Evolutionary conservation across 2,113 vertebrate genomes (phyloP).

Genomic region (Seriola rivoliana): DNA sequence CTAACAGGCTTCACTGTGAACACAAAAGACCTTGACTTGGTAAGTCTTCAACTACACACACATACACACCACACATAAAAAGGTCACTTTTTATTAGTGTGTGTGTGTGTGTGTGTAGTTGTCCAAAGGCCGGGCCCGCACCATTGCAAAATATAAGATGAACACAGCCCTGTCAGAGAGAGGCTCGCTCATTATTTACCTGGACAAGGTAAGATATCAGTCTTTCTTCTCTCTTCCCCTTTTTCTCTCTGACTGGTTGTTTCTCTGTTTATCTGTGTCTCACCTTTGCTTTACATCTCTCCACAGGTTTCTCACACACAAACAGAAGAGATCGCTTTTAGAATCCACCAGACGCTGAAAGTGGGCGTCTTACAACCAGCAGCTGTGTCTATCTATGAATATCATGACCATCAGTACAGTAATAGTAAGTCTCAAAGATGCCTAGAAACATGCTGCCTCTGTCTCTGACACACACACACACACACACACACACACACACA

Average conservation of each 20-base stretch:
- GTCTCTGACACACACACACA: not conserved
- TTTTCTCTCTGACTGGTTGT: constrained; percentile 22
- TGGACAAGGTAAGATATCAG: constrained; percentile 84
- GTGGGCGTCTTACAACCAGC: constrained; percentile 87
- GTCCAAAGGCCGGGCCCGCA: constrained; percentile 76
- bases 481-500: not conserved
- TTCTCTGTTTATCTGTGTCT: not conserved
- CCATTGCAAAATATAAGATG: constrained; percentile 86
- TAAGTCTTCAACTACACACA: constrained; percentile 35
- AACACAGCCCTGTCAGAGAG: constrained; percentile 72
- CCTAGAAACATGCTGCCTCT: not conserved
- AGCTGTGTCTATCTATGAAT: constrained; percentile 87
- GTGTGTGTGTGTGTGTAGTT: constrained; percentile 72
- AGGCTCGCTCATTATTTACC: constrained; percentile 89
- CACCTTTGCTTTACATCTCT: not conserved
- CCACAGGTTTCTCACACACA: constrained; percentile 73
- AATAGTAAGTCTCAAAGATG: not conserved
- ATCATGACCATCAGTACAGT: constrained; percentile 76
- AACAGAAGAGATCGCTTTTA: constrained; percentile 80
- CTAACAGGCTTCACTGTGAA: constrained; percentile 82
- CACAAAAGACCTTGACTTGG: constrained; percentile 73
- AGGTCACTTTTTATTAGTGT: not conserved
- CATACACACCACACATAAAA: not conserved
- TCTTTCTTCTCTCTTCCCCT: not conserved
- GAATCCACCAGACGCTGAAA: constrained; percentile 77